A percentile compares a stretch with the other conserved stretches of the same genome.
These are phyloP conservation scores for Vanacampus margaritifer DNA, from an alignment of 2,113 vertebrate genomes.

Conservation along the genomic window DNA sequence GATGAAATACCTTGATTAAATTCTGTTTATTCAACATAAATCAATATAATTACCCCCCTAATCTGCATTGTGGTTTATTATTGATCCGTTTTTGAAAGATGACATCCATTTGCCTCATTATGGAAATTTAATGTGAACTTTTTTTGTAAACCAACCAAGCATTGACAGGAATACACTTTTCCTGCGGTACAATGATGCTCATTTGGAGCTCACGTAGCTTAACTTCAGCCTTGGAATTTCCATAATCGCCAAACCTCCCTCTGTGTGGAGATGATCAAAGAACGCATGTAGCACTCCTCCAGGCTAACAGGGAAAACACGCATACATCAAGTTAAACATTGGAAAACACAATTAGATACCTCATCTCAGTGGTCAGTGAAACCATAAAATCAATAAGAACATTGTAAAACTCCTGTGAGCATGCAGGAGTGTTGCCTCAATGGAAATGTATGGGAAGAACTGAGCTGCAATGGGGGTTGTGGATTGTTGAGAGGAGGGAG, in stretches of 20 bases:
- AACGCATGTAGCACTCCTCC: conserved; percentile 63
- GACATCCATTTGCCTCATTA: conserved; percentile 10
- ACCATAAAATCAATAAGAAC: conserved; percentile 61
- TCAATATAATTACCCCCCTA: too few species aligned
- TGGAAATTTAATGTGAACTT: conserved; percentile 6
- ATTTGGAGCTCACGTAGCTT: conserved; percentile 51
- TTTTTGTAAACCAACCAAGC: conserved; percentile 7
- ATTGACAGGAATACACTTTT: conserved; percentile 31
- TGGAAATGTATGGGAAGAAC: conserved; percentile 13
- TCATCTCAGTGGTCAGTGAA: conserved; percentile 65
- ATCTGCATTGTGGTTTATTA: neutral
- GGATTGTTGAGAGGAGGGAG: conserved; percentile 1
- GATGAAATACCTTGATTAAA: neutral
- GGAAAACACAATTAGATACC: conserved; percentile 64
- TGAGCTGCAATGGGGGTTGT: neutral
- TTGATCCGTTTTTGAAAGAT: neutral
- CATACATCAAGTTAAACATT: conserved; percentile 68
- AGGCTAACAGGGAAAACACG: conserved; percentile 62
- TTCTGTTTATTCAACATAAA: neutral
- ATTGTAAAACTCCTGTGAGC: conserved; percentile 49
- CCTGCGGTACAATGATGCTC: conserved; percentile 32
- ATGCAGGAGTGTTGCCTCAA: conserved; percentile 7
- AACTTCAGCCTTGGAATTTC: conserved; percentile 64
- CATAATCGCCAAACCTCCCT: conserved; percentile 70
- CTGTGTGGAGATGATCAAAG: conserved; percentile 71